Base-by-base conservation (phyloP, 2,888 invertebrate species). In the Dryobota labecula region DNA sequence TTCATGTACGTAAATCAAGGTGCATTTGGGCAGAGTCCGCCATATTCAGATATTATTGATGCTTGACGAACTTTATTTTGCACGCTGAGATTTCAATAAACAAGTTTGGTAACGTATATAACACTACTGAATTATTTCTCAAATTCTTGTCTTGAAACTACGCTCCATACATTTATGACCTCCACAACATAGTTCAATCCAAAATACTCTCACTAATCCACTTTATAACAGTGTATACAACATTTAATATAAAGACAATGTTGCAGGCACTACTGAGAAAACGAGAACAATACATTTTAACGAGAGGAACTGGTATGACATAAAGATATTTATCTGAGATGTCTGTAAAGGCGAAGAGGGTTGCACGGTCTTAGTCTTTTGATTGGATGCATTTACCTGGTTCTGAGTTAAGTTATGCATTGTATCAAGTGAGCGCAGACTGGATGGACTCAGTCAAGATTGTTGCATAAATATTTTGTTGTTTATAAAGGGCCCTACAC, bases 321-420 rank as follows among this genome's bases (percentile, higher is more conserved):
- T 84, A 69, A 82, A 82, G 78, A 78, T 84, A 76, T 76, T 68
- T 76, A 83, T 84, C 73, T 64, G 53, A 70, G 58, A 76, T 70
- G 56, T 64, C 57, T 80, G 67, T 70, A 43, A 58, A 69, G 64
- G 45, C 61, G 56, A 27, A 68, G 69, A 41, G 47, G 41, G 63
- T 68, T 64, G 70, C 65, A 38, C 60, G 58, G 27, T 85, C 81
- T 76, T n/a, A 73, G 84, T 60, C 67, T 76, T 80, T 76, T 85
- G 85, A 85, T 84, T 85, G 80, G 75, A 85, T 83, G 73, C 83
- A 70, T 76, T 80, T 85, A 85, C 73, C 80, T 83, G 70, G 56
- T 73, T 54, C 57, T 53, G 56, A 62, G 47, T 36, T 75, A 73
- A 80, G 71, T 83, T 85, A 83, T 84, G 85, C 70, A 83, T 74